These are phyloP conservation scores for Cryptus viduatorius DNA, from an alignment of 2,888 invertebrate genomes.

Conservation along the genomic window DNA sequence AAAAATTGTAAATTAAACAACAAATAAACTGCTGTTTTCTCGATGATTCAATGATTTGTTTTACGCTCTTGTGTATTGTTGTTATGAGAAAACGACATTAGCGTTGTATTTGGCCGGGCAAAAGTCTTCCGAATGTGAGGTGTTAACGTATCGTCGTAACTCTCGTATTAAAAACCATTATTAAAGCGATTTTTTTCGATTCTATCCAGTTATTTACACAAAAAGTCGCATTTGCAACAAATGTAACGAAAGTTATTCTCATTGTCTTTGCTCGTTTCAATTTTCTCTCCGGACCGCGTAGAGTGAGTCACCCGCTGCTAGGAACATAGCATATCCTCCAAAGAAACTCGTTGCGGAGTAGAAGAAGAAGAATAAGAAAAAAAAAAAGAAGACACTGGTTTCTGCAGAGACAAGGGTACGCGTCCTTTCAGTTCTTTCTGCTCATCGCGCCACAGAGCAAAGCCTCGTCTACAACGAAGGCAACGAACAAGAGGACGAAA, in stretches of 20 bases:
- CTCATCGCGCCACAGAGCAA: slow-evolving; percentile 30
- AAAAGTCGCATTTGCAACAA: background rate
- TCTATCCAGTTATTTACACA: background rate
- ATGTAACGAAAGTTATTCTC: background rate
- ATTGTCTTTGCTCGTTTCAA: background rate
- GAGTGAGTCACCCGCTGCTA: slow-evolving; percentile 43
- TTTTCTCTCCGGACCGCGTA: background rate
- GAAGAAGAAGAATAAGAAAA: slow-evolving; percentile 8
- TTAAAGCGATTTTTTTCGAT: background rate
- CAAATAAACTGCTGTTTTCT: no score
- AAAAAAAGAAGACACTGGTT: slow-evolving; percentile 13
- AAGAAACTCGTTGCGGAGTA: background rate
- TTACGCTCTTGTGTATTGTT: no score
- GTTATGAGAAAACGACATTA: no score
- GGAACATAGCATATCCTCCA: background rate
- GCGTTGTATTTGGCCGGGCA: no score
- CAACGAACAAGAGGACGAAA: slow-evolving; percentile 30
- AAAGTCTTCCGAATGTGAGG: no score
- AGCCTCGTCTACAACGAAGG: slow-evolving; percentile 55
- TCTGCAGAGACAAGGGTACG: slow-evolving; percentile 55
- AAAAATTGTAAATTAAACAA: no score
- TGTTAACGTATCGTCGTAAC: background rate
- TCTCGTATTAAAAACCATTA: background rate
- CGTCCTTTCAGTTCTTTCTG: slow-evolving; percentile 39
- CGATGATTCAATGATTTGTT: no score